These are phyloP conservation scores for Hypsopygia costalis DNA, from an alignment of 2,888 invertebrate genomes.

Conservation along the genomic window DNA sequence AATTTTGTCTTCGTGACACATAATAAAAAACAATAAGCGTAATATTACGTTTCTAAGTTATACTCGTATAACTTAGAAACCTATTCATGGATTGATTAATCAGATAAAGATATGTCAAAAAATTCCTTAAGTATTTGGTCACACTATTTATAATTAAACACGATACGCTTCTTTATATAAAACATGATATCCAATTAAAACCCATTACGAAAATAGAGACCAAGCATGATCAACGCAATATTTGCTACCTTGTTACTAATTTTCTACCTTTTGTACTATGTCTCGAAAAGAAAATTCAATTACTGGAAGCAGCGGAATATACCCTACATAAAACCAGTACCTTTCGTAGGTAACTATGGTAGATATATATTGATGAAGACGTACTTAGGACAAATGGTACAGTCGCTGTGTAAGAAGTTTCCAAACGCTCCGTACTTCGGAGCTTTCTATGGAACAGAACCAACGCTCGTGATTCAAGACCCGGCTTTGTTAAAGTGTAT, in stretches of 20 bases:
- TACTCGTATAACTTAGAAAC: too few species aligned
- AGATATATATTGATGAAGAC: constrained; percentile 33
- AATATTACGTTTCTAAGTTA: too few species aligned
- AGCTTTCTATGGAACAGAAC: constrained; percentile 48
- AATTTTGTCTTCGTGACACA: too few species aligned
- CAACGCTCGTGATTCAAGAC: constrained; percentile 39
- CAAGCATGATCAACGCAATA: background rate
- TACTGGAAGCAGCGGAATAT: constrained; percentile 45
- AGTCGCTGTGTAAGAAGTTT: constrained; percentile 35
- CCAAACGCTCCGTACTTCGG: constrained; percentile 42
- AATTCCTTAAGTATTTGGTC: too few species aligned
- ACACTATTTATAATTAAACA: too few species aligned
- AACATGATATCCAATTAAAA: background rate
- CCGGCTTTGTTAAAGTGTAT: constrained; percentile 42
- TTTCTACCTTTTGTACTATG: background rate
- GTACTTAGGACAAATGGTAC: constrained; percentile 21
- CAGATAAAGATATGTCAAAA: too few species aligned
- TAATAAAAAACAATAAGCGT: too few species aligned
- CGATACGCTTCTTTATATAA: background rate
- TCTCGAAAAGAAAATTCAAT: constrained; percentile 11
- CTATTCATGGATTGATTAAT: too few species aligned
- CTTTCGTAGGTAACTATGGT: constrained; percentile 43
- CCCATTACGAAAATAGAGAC: background rate
- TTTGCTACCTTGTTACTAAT: background rate
- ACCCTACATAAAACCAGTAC: constrained; percentile 29